Conservation (phyloP, 1,140 invertebrate species). For the Paralvinella palmiformis region DNA sequence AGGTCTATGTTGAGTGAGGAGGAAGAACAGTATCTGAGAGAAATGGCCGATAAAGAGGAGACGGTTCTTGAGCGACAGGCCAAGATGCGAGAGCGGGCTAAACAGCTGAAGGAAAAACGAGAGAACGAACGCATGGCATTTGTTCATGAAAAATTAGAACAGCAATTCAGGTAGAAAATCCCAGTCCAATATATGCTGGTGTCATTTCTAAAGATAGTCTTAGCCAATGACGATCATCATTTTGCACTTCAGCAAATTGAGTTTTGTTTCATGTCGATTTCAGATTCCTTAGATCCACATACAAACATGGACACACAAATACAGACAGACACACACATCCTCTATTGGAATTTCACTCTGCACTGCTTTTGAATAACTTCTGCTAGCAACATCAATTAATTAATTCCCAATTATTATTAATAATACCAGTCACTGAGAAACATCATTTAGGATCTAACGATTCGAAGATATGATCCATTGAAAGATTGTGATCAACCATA, state of each 20-base stretch:
- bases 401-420: too few relatives aligned
- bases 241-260: too few relatives aligned
- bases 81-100: constrained; percentile 47
- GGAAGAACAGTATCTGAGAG: constrained; percentile 6
- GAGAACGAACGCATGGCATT: constrained; percentile 40
- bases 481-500: too few relatives aligned
- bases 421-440: too few relatives aligned
- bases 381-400: too few relatives aligned
- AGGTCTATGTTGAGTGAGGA: not conserved
- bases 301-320: not conserved
- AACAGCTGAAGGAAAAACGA: constrained; percentile 43
- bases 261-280: not conserved
- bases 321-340: not conserved
- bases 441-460: too few relatives aligned
- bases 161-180: constrained; percentile 41
- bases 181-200: too few relatives aligned
- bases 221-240: too few relatives aligned
- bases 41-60: constrained; percentile 45
- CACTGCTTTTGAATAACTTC: too few relatives aligned
- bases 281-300: not conserved
- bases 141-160: constrained; percentile 48
- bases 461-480: too few relatives aligned
- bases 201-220: too few relatives aligned
- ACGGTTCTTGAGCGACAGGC: constrained; percentile 46
- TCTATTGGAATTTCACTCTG: not conserved